Evolutionary conservation across 2,888 invertebrate genomes (phyloP).

Genomic region (Clusia tigrina): DNA sequence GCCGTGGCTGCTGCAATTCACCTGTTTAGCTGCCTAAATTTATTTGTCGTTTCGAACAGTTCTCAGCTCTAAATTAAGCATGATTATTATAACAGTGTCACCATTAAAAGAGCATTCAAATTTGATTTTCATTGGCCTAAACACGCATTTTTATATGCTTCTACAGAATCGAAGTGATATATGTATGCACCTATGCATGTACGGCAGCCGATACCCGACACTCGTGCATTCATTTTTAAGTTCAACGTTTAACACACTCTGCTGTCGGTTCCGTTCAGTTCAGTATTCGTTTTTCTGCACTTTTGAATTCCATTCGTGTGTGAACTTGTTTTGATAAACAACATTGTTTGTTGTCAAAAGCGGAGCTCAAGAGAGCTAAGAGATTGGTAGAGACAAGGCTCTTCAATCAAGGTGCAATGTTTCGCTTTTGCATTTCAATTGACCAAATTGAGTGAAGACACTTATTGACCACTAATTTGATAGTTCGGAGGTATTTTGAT

Average conservation of each 20-base stretch:
- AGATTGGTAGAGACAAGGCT: no score
- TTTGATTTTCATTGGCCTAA: constrained; percentile 20
- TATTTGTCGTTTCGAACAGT: constrained; percentile 5
- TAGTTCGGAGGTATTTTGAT: no score
- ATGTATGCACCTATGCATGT: no score
- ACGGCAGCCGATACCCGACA: no score
- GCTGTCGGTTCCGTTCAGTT: neutral
- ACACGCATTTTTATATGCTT: constrained; percentile 13
- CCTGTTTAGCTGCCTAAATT: constrained; percentile 1
- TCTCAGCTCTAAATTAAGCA: constrained; percentile 21
- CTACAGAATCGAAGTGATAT: neutral
- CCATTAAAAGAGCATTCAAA: constrained; percentile 12
- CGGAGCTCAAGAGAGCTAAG: no score
- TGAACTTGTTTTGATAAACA: neutral
- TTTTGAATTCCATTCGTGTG: neutral
- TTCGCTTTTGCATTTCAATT: no score
- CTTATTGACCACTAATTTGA: no score
- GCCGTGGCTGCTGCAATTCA: neutral
- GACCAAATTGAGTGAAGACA: no score
- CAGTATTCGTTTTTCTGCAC: neutral
- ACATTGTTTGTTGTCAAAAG: no score
- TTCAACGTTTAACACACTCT: neutral
- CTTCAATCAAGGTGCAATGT: no score
- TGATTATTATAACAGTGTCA: constrained; percentile 18
- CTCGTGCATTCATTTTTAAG: no score